Evolutionary conservation across 2,113 vertebrate species (phyloP), one percentile per base, ranked within the genome.

Genomic region (Scytalopus superciliaris): DNA sequence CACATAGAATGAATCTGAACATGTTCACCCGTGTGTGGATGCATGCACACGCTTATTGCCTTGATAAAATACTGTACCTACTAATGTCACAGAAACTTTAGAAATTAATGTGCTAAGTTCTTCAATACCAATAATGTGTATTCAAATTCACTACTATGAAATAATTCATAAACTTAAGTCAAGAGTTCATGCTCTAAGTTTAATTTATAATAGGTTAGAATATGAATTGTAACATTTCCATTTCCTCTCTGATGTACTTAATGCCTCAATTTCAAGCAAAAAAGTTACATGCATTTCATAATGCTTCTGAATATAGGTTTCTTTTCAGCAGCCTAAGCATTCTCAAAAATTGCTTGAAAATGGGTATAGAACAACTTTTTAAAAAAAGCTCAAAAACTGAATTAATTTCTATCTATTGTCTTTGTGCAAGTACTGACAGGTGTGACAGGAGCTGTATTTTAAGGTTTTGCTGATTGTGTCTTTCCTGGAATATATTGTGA

Each of bases 141-240:
- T 84, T 86, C 63, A 57, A 55, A 94, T 73, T 74, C 64, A 59
- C 23, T 59, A 25, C 39, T 59, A 70, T 28, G 74, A 91, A 84
- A 91, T 55, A 88, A 73, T 86, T 83, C 7, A 82, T 86, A 39
- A 87, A 84, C 28, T 27, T 59, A 55, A 89, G 69, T 69, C 60
- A 87, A 69, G 72, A 81, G 37, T 60, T 90, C 33, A 56, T 72
- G 7, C 33, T 84, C 69, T 60, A 64, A 59, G 24, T 70, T 87
- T 91, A 82, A 92, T 67, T 84, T 75, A 93, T 59, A 91, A 64
- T 25, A 85, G 39, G 30, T 77, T 84, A 73, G 86, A 92, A 66
- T 77, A 86, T 62, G 47, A 86, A 77, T 84, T 2, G 1, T 53
- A 89, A 40, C 28, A 45, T 89, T 92, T 91, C 60, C 33, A 72